Evolutionary conservation across 1,140 invertebrate genomes (phyloP).

Genomic region (Ostrea edulis): DNA sequence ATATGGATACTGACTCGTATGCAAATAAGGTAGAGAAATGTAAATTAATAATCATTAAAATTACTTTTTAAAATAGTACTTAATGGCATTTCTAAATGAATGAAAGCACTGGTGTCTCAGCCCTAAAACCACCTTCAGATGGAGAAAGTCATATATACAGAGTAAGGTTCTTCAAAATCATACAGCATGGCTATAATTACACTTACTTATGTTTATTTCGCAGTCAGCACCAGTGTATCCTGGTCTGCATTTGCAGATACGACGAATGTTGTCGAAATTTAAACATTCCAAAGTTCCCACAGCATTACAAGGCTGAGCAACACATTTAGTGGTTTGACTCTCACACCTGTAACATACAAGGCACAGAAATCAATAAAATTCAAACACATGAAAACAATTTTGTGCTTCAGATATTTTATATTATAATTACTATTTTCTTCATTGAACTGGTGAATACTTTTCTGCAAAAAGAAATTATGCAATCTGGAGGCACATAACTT

Average conservation of each 20-base stretch:
- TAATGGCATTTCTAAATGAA: no score
- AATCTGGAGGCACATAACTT: no score
- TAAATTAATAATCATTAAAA: no score
- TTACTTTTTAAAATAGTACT: no score
- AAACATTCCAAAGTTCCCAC: conserved; percentile 51
- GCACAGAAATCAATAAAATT: background rate
- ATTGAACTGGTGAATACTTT: no score
- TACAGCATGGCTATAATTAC: background rate
- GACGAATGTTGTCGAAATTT: conserved; percentile 47
- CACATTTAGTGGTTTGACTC: conserved; percentile 39
- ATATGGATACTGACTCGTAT: no score
- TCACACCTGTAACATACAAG: conserved; percentile 39
- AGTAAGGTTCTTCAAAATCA: no score
- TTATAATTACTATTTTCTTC: background rate
- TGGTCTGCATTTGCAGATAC: conserved; percentile 56
- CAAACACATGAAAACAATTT: background rate
- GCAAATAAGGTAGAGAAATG: no score
- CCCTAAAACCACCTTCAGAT: no score
- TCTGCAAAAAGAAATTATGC: no score
- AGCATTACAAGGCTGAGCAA: conserved; percentile 54
- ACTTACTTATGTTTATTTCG: conserved; percentile 62
- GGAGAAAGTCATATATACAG: no score
- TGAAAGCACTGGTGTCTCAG: no score
- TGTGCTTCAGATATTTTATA: background rate
- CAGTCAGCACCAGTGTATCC: conserved; percentile 59